These are phyloP conservation scores for Unio delphinus DNA, from an alignment of 2,888 invertebrate species.

Conservation along the genomic window DNA sequence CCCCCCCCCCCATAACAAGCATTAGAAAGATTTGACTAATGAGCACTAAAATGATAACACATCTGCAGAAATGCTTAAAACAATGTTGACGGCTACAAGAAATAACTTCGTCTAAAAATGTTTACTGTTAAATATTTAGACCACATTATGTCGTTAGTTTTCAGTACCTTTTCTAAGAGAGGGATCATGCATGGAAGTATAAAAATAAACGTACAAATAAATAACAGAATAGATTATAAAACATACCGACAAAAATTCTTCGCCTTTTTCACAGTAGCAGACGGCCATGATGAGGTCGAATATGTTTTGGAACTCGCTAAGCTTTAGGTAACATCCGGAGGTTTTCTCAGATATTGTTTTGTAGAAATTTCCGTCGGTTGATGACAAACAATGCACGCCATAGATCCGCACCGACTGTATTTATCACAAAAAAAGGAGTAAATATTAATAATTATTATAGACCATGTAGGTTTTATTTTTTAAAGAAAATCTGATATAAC, in stretches of 20 bases:
- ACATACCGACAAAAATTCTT: conserved; percentile 28
- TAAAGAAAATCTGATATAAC: background rate
- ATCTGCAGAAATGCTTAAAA: too few relatives aligned
- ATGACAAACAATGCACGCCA: conserved; percentile 13
- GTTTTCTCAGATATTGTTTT: conserved; percentile 29
- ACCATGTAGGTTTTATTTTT: background rate
- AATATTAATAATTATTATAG: background rate
- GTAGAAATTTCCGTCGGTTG: conserved; percentile 27
- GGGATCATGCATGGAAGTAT: background rate
- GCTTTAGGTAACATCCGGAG: conserved; percentile 36
- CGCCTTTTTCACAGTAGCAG: conserved; percentile 50
- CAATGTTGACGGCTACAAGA: too few relatives aligned
- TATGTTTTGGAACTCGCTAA: conserved; percentile 40
- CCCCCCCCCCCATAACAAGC: too few relatives aligned
- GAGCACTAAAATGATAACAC: too few relatives aligned
- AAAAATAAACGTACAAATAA: background rate
- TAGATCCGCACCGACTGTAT: conserved; percentile 33
- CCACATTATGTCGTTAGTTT: too few relatives aligned
- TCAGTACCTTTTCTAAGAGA: background rate
- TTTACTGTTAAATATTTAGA: too few relatives aligned
- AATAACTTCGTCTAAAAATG: too few relatives aligned
- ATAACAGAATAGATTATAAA: background rate
- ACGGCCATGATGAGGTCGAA: conserved; percentile 57
- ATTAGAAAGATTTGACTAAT: too few relatives aligned
- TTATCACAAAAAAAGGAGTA: background rate